These are phyloP conservation scores for Chaenocephalus aceratus DNA, from an alignment of 2,113 vertebrate genomes.

Conservation along the genomic window DNA sequence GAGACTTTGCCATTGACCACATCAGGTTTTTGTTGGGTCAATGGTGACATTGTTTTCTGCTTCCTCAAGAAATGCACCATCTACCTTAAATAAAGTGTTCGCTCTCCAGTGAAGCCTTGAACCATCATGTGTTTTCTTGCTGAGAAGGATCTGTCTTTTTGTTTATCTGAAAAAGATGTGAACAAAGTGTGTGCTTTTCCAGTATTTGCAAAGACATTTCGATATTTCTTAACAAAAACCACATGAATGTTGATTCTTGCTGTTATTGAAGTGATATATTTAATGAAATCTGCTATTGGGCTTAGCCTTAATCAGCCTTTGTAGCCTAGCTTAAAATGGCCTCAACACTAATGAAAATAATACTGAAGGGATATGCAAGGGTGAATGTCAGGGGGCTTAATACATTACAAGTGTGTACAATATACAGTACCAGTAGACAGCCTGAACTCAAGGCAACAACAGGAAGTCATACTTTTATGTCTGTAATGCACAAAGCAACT, in stretches of 20 bases:
- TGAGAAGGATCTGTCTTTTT: too few species aligned
- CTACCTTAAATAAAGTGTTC: too few species aligned
- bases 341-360: background rate
- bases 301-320: background rate
- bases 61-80: too few species aligned
- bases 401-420: background rate
- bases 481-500: background rate
- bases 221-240: background rate
- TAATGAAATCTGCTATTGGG: background rate
- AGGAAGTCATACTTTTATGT: constrained; percentile 1
- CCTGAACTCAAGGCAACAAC: background rate
- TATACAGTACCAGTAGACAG: background rate
- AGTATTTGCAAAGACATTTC: too few species aligned
- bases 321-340: background rate
- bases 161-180: too few species aligned
- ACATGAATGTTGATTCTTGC: too few species aligned
- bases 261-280: background rate
- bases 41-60: too few species aligned
- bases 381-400: background rate
- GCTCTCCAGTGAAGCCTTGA: too few species aligned
- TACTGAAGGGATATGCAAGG: background rate
- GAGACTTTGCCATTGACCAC: too few species aligned
- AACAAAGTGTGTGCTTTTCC: too few species aligned
- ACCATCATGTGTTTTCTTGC: too few species aligned
- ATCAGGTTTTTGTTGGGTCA: too few species aligned